Percentiles rank a stretch among this genome's conserved stretches.
Evolutionary conservation across 2,888 invertebrate species (phyloP).

Genomic region (Stenichneumon culpator): DNA sequence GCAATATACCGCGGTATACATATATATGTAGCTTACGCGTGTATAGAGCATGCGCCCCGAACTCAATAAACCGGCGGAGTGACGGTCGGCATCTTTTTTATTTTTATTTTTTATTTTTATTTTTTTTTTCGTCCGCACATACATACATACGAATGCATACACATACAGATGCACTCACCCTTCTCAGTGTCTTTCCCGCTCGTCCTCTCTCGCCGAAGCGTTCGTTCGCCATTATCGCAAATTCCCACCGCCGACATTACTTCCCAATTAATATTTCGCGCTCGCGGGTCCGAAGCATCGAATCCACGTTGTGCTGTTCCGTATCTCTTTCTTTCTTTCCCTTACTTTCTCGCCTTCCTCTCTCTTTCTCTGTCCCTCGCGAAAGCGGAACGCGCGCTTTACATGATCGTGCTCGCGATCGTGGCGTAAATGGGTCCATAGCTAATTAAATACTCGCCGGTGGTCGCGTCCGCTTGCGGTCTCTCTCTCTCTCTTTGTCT

Average conservation of each 20-base stretch:
- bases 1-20: conserved; percentile 2
- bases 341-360: conserved; percentile 33
- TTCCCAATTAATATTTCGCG: conserved; percentile 79
- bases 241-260: conserved; percentile 78
- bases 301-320: conserved; percentile 34
- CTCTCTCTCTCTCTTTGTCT: conserved; percentile 24
- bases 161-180: background rate
- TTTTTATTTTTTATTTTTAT: conserved; percentile 72
- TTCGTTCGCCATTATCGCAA: conserved; percentile 76
- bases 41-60: conserved; percentile 51
- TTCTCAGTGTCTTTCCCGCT: conserved; percentile 45
- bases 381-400: conserved; percentile 38
- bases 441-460: conserved; percentile 62
- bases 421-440: conserved; percentile 61
- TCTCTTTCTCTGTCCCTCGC: conserved; percentile 31
- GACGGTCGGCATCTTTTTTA: conserved; percentile 71
- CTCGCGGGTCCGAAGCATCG: conserved; percentile 48
- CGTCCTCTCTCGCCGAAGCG: conserved; percentile 34
- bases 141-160: conserved; percentile 1
- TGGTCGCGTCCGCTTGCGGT: conserved; percentile 37
- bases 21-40: background rate
- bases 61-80: conserved; percentile 77
- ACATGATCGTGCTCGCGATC: conserved; percentile 59
- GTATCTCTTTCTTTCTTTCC: conserved; percentile 35
- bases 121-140: conserved; percentile 34